Conservation (phyloP, 2,888 invertebrate species). For the Oegoconia quadripuncta region DNA sequence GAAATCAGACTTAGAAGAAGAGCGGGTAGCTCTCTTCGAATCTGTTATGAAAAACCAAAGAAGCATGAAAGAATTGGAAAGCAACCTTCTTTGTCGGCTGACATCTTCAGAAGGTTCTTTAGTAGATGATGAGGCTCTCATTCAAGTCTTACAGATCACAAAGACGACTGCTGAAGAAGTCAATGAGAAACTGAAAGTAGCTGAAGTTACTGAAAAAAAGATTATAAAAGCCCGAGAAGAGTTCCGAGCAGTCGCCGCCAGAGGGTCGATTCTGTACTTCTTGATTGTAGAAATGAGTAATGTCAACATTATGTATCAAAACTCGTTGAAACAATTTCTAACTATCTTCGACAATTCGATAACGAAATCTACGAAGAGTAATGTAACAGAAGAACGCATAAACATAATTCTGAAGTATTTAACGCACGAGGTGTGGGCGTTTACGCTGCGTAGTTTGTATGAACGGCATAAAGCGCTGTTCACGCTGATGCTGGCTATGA, state of each 20-base stretch:
- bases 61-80: slow-evolving; percentile 97
- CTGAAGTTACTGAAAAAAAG: slow-evolving; percentile 95
- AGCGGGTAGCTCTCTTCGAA: slow-evolving; percentile 94
- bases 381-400: slow-evolving; percentile 91
- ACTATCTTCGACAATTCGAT: slow-evolving; percentile 96
- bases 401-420: slow-evolving; percentile 92
- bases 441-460: slow-evolving; percentile 94
- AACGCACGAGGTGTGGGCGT: slow-evolving; percentile 95
- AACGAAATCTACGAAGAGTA: slow-evolving; percentile 91
- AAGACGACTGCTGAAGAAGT: slow-evolving; percentile 96
- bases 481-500: slow-evolving; percentile 96
- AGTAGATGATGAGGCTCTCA: slow-evolving; percentile 97
- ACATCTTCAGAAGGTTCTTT: slow-evolving; percentile 96
- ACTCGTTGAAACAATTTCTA: slow-evolving; percentile 95
- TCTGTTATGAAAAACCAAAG: slow-evolving; percentile 98
- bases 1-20: slow-evolving; percentile 96
- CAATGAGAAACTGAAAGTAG: slow-evolving; percentile 94
- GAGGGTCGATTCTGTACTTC: slow-evolving; percentile 97
- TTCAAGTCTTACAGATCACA: slow-evolving; percentile 91
- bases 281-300: slow-evolving; percentile 98
- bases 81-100: slow-evolving; percentile 92
- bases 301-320: slow-evolving; percentile 98
- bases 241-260: slow-evolving; percentile 95
- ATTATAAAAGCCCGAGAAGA: slow-evolving; percentile 96
- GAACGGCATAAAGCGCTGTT: slow-evolving; percentile 96